A percentile compares a stretch with the other conserved stretches of the same genome.
Conservation (phyloP, 2,797 vertebrate species). For the Potorous gilbertii region DNA sequence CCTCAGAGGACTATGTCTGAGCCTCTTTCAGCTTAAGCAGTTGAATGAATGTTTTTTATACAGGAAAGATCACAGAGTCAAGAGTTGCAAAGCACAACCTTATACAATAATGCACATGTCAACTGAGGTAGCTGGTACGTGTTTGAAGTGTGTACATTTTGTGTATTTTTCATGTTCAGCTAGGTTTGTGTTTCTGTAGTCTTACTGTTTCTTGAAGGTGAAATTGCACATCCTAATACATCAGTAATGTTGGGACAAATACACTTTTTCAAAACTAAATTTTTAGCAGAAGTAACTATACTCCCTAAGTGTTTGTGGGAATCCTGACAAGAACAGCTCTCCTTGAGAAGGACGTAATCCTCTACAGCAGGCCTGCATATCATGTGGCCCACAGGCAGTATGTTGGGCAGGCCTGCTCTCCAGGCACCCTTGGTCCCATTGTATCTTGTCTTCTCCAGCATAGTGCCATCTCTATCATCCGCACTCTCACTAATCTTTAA, state of each 20-base stretch:
- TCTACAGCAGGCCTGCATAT: background rate
- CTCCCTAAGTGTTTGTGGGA: background rate
- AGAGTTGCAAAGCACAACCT: background rate
- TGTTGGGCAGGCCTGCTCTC: too few species aligned
- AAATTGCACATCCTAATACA: background rate
- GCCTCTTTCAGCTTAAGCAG: background rate
- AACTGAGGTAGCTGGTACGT: background rate
- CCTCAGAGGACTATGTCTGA: background rate
- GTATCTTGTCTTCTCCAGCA: background rate
- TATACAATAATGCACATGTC: background rate
- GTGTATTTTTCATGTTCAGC: background rate
- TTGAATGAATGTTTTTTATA: background rate
- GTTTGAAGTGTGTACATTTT: background rate
- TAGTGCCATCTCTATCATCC: background rate
- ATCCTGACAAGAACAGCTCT: background rate
- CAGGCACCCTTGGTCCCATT: background rate
- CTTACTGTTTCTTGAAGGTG: background rate
- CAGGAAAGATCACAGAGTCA: background rate
- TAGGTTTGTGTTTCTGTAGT: background rate
- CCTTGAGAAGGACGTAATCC: background rate
- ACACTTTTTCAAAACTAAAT: background rate
- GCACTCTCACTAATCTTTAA: background rate
- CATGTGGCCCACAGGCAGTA: too few species aligned
- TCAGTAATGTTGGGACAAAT: background rate
- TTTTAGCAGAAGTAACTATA: background rate